phyloP scores from a whole-genome alignment of 1,140 invertebrate genomes.

The Euwallacea fornicatus region DNA sequence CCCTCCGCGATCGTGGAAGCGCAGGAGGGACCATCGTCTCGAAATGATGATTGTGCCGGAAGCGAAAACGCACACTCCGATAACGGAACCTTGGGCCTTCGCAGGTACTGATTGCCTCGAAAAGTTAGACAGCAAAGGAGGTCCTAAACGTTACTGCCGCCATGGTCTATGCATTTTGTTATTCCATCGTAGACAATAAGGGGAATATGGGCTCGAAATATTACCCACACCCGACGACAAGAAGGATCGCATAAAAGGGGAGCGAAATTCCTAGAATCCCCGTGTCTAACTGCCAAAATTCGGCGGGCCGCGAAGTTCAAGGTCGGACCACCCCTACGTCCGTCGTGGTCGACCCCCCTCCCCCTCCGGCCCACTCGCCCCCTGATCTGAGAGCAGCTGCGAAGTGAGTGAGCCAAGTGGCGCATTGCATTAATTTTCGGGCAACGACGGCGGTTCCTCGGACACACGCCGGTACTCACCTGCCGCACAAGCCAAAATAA shows the following conservation, averaged over 20 bases:
- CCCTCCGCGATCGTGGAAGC: too few relatives aligned
- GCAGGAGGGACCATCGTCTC: too few relatives aligned
- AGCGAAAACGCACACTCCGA: too few relatives aligned
- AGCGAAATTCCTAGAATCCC: conserved; percentile 39
- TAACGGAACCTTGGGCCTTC: too few relatives aligned
- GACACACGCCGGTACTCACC: conserved; percentile 39
- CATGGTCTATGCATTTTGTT: too few relatives aligned
- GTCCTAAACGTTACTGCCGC: too few relatives aligned
- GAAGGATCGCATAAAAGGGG: conserved; percentile 7
- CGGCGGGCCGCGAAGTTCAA: conserved; percentile 37
- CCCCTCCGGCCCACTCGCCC: neutral
- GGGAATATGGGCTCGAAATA: too few relatives aligned
- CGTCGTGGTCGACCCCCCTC: conserved; percentile 17
- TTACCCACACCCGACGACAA: too few relatives aligned
- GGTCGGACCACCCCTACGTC: conserved; percentile 39
- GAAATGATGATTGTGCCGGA: too few relatives aligned
- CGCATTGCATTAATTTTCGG: conserved; percentile 34
- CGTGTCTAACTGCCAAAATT: conserved; percentile 37
- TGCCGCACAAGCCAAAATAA: conserved; percentile 38
- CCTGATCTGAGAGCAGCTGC: conserved; percentile 19
- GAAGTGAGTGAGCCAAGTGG: conserved; percentile 32
- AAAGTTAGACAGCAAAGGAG: too few relatives aligned
- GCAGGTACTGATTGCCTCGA: too few relatives aligned
- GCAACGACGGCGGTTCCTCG: conserved; percentile 29
- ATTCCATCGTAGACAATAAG: too few relatives aligned